phyloP scores from a whole-genome alignment of 1,140 invertebrate species.

The Contarinia nasturtii region DNA sequence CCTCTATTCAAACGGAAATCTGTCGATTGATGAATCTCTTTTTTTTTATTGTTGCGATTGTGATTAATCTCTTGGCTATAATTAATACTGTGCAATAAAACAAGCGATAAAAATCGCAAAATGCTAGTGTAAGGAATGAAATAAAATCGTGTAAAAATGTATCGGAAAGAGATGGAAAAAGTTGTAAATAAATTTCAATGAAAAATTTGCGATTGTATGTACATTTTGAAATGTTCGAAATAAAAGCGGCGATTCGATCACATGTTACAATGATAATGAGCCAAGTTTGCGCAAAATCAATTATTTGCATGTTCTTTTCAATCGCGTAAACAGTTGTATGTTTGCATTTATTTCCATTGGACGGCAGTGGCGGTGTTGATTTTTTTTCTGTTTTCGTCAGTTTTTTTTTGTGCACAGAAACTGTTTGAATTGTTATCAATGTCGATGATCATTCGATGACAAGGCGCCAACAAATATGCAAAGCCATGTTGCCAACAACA shows the following conservation, averaged over 20 bases:
- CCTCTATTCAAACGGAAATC: background rate
- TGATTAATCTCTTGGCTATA: background rate
- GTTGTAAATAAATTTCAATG: background rate
- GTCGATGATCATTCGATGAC: background rate
- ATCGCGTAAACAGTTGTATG: no score
- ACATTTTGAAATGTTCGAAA: background rate
- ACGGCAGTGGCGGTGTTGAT: no score
- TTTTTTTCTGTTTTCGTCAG: no score
- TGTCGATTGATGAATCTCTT: background rate
- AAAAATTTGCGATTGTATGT: background rate
- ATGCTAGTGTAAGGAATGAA: background rate
- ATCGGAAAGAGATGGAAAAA: background rate
- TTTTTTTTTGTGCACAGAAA: no score
- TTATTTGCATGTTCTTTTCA: no score
- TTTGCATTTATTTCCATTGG: no score
- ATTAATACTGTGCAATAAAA: background rate
- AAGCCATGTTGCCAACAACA: background rate
- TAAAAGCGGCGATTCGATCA: no score
- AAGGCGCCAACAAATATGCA: background rate
- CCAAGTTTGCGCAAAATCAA: no score
- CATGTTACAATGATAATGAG: no score
- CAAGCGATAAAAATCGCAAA: background rate
- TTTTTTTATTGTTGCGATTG: background rate
- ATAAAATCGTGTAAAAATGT: background rate
- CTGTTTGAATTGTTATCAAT: no score